These are phyloP conservation scores for Drosophila glabriapex DNA, from an alignment of 2,888 invertebrate species.

Conservation along the genomic window DNA sequence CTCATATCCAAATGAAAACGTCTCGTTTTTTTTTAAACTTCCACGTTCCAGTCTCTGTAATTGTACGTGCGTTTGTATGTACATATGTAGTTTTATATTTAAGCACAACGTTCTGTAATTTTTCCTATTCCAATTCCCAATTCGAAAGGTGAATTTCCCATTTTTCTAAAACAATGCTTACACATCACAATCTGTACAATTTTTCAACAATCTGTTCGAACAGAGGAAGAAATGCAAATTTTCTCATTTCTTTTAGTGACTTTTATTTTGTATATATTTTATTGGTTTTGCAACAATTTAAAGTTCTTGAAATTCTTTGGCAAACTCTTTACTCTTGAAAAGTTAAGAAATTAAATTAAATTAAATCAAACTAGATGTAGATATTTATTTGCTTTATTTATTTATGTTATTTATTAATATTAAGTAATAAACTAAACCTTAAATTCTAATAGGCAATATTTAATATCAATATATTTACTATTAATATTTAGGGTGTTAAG, in stretches of 20 bases:
- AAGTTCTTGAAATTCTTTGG: not conserved
- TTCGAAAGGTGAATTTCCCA: not conserved
- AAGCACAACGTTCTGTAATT: not conserved
- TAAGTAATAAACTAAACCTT: not conserved
- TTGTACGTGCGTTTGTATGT: constrained; percentile 3
- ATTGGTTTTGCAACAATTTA: not conserved
- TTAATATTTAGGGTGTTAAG: not conserved
- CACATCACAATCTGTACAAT: not conserved
- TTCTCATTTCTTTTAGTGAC: not conserved
- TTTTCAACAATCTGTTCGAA: not conserved
- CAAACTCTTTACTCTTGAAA: not conserved
- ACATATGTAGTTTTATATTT: not conserved
- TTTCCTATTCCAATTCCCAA: not conserved
- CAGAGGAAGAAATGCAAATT: not conserved
- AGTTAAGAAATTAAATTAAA: not conserved
- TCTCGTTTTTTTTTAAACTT: constrained; percentile 9
- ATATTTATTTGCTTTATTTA: not conserved
- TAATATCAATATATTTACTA: not conserved
- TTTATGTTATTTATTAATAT: not conserved
- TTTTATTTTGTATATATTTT: not conserved
- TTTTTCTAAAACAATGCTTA: not conserved
- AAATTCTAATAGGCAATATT: not conserved
- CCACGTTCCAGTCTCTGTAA: not conserved
- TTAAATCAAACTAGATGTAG: not conserved
- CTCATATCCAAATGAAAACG: constrained; percentile 25